Evolutionary conservation across 53 echinoderm and acorn worm species (phyloP).

Genomic region (Pentamera pediparva): DNA sequence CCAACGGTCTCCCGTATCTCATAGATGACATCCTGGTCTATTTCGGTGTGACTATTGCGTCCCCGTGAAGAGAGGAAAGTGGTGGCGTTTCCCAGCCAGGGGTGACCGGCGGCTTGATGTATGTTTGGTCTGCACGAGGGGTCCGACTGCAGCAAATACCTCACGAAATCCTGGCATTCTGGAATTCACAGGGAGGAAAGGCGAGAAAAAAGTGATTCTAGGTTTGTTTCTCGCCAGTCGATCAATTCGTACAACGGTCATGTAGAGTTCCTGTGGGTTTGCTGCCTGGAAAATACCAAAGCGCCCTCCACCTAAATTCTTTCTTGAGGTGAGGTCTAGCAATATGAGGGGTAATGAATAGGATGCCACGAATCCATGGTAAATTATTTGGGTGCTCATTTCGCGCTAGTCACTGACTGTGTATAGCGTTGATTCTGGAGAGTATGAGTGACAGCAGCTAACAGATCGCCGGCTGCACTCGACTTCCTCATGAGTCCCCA

Average conservation of each 20-base stretch:
- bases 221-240: background rate
- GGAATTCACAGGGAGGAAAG: background rate
- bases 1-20: conserved; percentile 66
- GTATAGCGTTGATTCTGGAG: no score
- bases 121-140: conserved; percentile 68
- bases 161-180: conserved; percentile 84
- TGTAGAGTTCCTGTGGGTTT: no score
- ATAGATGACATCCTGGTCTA: conserved; percentile 69
- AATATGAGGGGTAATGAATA: no score
- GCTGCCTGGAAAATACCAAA: no score
- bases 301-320: no score
- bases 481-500: no score
- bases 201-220: background rate
- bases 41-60: conserved; percentile 67
- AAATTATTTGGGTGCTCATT: no score
- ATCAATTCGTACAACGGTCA: background rate
- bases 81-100: conserved; percentile 50
- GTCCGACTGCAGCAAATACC: conserved; percentile 70
- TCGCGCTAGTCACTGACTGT: no score
- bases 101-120: conserved; percentile 53
- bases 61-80: conserved; percentile 21
- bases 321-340: no score
- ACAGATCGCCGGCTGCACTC: no score
- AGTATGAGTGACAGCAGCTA: no score
- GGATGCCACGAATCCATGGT: no score